phyloP scores from a whole-genome alignment of 2,797 vertebrate genomes.

The Eulemur albifrons region DNA sequence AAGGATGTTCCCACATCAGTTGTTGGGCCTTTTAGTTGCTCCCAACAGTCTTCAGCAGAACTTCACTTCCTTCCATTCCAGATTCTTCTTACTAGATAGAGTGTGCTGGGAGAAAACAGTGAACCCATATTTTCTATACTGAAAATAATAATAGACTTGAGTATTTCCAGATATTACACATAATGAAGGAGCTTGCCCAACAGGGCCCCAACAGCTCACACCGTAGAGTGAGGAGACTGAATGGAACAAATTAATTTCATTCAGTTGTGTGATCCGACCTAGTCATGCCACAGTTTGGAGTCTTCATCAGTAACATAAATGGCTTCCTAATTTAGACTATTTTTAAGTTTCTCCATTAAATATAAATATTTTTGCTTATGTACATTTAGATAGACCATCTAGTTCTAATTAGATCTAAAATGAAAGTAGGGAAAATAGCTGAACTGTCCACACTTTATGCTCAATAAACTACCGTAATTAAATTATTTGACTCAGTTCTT shows the following conservation, averaged over 20 bases:
- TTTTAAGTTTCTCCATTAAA: conserved; percentile 35
- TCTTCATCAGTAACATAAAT: conserved; percentile 44
- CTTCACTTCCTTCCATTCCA: not conserved
- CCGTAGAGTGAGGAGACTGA: not conserved
- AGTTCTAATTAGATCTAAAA: conserved; percentile 55
- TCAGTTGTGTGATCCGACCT: not conserved
- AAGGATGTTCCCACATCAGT: not conserved
- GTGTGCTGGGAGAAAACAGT: not conserved
- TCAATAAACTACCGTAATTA: conserved; percentile 55
- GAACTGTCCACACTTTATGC: conserved; percentile 51
- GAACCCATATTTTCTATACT: not conserved
- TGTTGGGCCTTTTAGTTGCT: not conserved
- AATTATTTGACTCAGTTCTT: conserved; percentile 24
- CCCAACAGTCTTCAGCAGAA: not conserved
- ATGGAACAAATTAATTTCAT: not conserved
- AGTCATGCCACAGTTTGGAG: not conserved
- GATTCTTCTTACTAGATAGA: not conserved
- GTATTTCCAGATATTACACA: not conserved
- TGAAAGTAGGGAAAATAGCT: conserved; percentile 33
- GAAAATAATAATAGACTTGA: not conserved
- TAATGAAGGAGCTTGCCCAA: not conserved
- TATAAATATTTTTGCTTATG: not conserved
- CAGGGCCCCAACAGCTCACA: not conserved
- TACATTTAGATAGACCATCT: conserved; percentile 46
- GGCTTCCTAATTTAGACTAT: not conserved